Conservation (phyloP, 2,888 invertebrate species). For the Trichopria drosophilae region DNA sequence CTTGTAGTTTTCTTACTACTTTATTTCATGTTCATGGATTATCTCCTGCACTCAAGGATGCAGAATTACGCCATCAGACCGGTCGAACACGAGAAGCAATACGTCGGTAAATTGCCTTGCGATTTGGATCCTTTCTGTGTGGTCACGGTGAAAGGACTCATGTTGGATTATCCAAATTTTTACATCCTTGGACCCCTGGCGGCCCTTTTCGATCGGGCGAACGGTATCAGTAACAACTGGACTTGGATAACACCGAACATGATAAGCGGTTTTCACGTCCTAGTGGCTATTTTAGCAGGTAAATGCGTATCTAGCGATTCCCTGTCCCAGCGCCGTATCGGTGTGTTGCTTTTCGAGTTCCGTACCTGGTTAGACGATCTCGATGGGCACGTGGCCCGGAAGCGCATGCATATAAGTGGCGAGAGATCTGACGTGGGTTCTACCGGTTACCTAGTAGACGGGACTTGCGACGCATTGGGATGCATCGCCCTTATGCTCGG, state of each 20-base stretch:
- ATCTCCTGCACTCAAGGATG: slow-evolving; percentile 71
- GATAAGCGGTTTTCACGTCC: slow-evolving; percentile 79
- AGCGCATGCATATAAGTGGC: slow-evolving; percentile 73
- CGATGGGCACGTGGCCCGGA: slow-evolving; percentile 84
- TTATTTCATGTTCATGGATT: slow-evolving; percentile 75
- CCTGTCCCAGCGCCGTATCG: slow-evolving; percentile 71
- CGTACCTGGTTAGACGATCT: slow-evolving; percentile 83
- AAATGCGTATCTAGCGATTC: slow-evolving; percentile 75
- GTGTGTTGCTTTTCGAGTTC: slow-evolving; percentile 76
- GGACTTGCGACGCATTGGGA: slow-evolving; percentile 78
- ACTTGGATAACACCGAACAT: slow-evolving; percentile 76
- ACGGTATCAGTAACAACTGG: slow-evolving; percentile 66
- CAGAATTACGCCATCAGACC: slow-evolving; percentile 69
- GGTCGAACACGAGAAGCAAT: slow-evolving; percentile 53
- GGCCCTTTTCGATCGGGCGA: slow-evolving; percentile 69
- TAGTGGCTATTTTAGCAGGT: slow-evolving; percentile 74
- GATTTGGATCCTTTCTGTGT: slow-evolving; percentile 75
- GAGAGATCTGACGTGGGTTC: slow-evolving; percentile 81
- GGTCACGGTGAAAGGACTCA: slow-evolving; percentile 80
- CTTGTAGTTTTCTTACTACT: slow-evolving; percentile 59
- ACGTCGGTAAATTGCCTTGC: slow-evolving; percentile 66
- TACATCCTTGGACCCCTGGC: slow-evolving; percentile 81
- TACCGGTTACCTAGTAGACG: slow-evolving; percentile 80
- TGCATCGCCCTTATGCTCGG: slow-evolving; percentile 74
- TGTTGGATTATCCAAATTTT: slow-evolving; percentile 82